Evolutionary conservation across 1,140 invertebrate species (phyloP).

Genomic region (Periplaneta americana): DNA sequence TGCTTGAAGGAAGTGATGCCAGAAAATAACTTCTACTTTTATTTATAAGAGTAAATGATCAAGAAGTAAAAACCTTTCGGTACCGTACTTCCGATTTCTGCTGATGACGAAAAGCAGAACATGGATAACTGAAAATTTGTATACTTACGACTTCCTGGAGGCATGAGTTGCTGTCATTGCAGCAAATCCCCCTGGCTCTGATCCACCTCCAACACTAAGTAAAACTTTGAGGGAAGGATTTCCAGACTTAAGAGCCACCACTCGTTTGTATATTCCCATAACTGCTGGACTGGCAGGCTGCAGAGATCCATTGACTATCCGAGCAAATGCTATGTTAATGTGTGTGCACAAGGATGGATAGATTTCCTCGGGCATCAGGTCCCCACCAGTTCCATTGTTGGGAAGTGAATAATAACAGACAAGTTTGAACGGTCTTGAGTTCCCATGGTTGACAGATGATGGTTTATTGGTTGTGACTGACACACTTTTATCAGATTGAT

Average conservation of each 20-base stretch:
- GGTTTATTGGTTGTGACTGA: neutral
- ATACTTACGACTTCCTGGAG: slow-evolving; percentile 49
- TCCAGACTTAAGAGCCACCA: slow-evolving; percentile 51
- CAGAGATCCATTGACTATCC: slow-evolving; percentile 56
- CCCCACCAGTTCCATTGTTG: slow-evolving; percentile 27
- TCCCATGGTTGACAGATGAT: neutral
- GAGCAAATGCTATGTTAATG: slow-evolving; percentile 69
- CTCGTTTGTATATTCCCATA: slow-evolving; percentile 35
- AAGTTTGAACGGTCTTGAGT: slow-evolving; percentile 28
- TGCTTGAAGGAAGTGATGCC: no score
- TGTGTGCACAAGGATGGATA: slow-evolving; percentile 72
- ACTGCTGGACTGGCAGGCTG: slow-evolving; percentile 36
- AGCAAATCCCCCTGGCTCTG: slow-evolving; percentile 52
- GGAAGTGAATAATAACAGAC: slow-evolving; percentile 64
- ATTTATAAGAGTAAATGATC: no score
- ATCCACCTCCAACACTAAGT: slow-evolving; percentile 67
- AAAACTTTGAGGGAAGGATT: slow-evolving; percentile 71
- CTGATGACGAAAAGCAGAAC: no score
- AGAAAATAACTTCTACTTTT: no score
- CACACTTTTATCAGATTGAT: neutral
- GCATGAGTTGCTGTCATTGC: slow-evolving; percentile 62
- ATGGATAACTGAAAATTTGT: no score
- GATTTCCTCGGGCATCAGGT: slow-evolving; percentile 49
- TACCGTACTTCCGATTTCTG: no score
- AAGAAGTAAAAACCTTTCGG: no score